Evolutionary conservation across 2,797 vertebrate genomes (phyloP).

Genomic region (Amblyraja radiata): DNA sequence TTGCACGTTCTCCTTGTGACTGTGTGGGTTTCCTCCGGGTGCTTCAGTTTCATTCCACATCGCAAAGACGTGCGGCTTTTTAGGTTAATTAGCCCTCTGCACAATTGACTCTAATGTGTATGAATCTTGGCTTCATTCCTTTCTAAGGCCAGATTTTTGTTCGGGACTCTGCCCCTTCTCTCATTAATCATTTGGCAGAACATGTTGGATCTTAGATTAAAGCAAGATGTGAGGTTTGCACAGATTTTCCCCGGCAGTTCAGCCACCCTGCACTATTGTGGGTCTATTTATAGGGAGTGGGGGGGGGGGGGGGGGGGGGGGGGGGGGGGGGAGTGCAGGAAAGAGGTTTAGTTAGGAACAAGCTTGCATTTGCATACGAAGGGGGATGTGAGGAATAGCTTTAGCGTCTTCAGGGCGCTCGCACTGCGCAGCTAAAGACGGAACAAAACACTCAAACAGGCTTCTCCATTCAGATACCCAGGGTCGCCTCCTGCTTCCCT

Average conservation of each 20-base stretch:
- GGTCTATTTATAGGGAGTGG: neutral
- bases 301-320: neutral
- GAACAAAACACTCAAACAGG: neutral
- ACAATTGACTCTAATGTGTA: too few species aligned
- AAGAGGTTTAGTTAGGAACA: neutral
- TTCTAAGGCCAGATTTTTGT: neutral
- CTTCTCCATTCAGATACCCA: neutral
- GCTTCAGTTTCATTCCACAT: too few species aligned
- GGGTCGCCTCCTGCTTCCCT: neutral
- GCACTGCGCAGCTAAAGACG: neutral
- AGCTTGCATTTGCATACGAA: neutral
- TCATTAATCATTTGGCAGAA: slow-evolving; percentile 31
- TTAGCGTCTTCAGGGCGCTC: neutral
- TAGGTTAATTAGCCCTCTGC: too few species aligned
- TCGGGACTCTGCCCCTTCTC: neutral
- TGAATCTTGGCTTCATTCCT: neutral
- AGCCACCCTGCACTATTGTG: neutral
- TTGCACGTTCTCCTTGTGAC: too few species aligned
- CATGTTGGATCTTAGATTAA: neutral
- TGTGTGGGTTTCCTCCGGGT: too few species aligned
- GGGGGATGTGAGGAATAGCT: neutral
- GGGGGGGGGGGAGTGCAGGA: neutral
- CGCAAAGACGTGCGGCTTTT: too few species aligned
- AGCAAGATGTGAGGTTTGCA: slow-evolving; percentile 20
- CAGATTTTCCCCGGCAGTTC: neutral